Evolutionary conservation across 1,140 invertebrate species (phyloP).

Genomic region (Euglossa dilemma): DNA sequence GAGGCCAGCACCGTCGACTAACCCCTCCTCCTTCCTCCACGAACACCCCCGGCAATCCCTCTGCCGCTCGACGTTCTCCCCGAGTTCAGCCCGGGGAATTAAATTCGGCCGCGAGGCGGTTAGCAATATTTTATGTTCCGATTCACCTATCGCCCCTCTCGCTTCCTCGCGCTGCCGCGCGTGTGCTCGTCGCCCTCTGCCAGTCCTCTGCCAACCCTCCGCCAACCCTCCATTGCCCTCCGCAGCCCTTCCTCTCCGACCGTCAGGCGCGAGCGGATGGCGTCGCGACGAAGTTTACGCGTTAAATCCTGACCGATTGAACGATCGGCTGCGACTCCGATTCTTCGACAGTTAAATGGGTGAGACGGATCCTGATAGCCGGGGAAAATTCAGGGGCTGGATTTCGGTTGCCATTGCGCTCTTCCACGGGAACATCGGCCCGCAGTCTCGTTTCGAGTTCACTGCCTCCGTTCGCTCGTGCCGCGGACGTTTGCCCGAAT

Average conservation of each 20-base stretch:
- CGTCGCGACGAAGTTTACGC: constrained; percentile 42
- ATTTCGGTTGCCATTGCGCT: no score
- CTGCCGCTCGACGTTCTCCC: constrained; percentile 53
- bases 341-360: constrained; percentile 17
- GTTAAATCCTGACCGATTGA: constrained; percentile 39
- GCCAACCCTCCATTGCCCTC: neutral
- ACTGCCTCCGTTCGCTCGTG: no score
- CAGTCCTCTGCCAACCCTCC: neutral
- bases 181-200: neutral
- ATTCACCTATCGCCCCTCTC: constrained; percentile 24
- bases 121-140: constrained; percentile 68
- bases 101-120: constrained; percentile 65
- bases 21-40: constrained; percentile 34
- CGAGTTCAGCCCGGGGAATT: constrained; percentile 64
- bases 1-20: constrained; percentile 51
- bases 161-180: neutral
- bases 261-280: neutral
- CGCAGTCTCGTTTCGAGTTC: no score
- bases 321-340: constrained; percentile 26
- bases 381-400: neutral
- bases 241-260: neutral
- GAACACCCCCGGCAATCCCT: constrained; percentile 43
- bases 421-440: no score
- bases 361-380: neutral
- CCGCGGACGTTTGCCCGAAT: no score